A percentile compares a stretch with the other conserved stretches of the same genome.
phyloP scores from a whole-genome alignment of 2,113 vertebrate species.

The Syrrhaptes paradoxus region DNA sequence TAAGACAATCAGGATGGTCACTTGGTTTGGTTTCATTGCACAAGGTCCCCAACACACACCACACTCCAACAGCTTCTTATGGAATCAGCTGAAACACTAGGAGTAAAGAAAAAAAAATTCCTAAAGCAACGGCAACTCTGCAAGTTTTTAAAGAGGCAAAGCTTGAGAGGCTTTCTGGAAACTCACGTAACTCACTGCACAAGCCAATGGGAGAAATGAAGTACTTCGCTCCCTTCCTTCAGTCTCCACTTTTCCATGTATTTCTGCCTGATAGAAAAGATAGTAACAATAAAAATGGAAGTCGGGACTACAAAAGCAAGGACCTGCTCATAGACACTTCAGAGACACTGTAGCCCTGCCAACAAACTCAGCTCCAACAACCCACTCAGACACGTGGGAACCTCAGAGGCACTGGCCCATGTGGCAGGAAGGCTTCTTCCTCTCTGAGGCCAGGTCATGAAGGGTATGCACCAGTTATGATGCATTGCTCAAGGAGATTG shows the following conservation, averaged over 20 bases:
- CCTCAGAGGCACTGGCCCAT: neutral
- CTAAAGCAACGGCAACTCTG: neutral
- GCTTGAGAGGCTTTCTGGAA: neutral
- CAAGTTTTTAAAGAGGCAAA: neutral
- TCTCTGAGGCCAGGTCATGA: neutral
- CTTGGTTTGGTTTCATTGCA: neutral
- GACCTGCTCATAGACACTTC: neutral
- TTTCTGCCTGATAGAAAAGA: neutral
- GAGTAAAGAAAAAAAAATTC: neutral
- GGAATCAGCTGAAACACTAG: neutral
- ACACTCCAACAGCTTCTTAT: neutral
- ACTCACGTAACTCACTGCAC: fast-evolving
- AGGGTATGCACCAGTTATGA: fast-evolving
- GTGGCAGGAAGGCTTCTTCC: neutral
- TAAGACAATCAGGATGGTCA: neutral
- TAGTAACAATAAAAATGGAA: neutral
- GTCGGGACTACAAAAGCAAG: neutral
- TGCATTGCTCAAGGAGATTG: neutral
- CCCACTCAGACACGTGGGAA: fast-evolving
- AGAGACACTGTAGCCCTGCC: neutral
- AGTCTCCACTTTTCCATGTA: neutral
- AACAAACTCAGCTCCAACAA: neutral
- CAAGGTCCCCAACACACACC: neutral
- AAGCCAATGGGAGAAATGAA: neutral
- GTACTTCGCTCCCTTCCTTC: neutral